Conservation (phyloP, 1,140 invertebrate genomes). For the Dendroctonus ponderosae region DNA sequence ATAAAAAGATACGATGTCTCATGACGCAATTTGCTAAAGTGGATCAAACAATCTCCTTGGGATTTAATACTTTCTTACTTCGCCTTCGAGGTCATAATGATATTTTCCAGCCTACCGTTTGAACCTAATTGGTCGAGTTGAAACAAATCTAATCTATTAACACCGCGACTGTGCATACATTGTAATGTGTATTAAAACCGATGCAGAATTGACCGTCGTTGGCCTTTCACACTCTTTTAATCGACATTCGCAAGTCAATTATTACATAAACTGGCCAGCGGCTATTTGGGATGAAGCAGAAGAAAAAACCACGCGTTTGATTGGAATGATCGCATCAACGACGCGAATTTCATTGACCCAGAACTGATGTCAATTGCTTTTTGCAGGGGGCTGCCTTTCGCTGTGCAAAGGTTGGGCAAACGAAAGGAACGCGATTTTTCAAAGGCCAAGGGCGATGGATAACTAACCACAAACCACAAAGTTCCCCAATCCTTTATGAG, state of each 20-base stretch:
- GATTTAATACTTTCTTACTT: slow-evolving; percentile 7
- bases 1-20: slow-evolving; percentile 10
- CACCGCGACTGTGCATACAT: too few species aligned
- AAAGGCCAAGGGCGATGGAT: slow-evolving; percentile 14
- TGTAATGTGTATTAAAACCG: too few species aligned
- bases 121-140: too few species aligned
- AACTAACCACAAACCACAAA: neutral
- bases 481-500: too few species aligned
- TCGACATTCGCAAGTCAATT: too few species aligned
- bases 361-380: neutral
- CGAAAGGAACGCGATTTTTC: slow-evolving; percentile 7
- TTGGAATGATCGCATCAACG: neutral
- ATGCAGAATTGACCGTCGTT: too few species aligned
- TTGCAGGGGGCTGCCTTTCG: slow-evolving; percentile 1
- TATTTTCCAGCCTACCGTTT: too few species aligned
- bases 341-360: slow-evolving; percentile 2
- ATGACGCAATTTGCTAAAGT: slow-evolving; percentile 9
- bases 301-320: too few species aligned
- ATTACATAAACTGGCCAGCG: too few species aligned
- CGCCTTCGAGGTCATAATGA: neutral
- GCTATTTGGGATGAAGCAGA: too few species aligned
- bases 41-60: slow-evolving; percentile 14
- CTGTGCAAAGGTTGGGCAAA: neutral
- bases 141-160: neutral
- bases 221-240: too few species aligned